Conservation (phyloP, 2,888 invertebrate species). For the Mythimna pallens region DNA sequence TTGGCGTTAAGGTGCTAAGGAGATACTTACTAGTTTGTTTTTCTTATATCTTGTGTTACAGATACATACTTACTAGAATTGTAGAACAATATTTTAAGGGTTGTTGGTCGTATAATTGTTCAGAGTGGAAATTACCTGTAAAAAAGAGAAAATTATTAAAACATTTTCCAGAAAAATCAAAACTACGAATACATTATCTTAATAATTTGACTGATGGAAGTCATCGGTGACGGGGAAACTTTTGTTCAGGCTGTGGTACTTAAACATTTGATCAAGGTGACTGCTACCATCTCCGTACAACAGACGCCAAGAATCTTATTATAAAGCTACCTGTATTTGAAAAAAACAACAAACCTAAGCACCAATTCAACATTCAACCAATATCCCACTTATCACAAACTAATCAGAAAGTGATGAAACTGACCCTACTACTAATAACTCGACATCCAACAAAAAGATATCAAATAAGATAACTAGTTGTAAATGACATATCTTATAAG, state of each 20-base stretch:
- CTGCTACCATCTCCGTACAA: background rate
- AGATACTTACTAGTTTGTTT: conserved; percentile 17
- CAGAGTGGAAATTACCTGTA: conserved; percentile 40
- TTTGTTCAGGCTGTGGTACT: too few species aligned
- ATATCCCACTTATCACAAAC: conserved; percentile 57
- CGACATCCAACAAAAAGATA: conserved; percentile 56
- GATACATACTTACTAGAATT: conserved; percentile 7
- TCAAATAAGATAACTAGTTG: conserved; percentile 61
- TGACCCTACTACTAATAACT: conserved; percentile 53
- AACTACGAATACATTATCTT: background rate
- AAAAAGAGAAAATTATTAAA: conserved; percentile 15
- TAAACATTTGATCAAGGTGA: background rate
- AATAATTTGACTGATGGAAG: too few species aligned
- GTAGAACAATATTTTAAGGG: background rate
- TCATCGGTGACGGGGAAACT: too few species aligned
- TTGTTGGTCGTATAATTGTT: background rate
- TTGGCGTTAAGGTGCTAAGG: conserved; percentile 3
- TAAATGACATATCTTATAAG: conserved; percentile 72
- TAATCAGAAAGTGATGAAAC: conserved; percentile 61
- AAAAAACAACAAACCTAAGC: conserved; percentile 36
- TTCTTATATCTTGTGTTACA: background rate
- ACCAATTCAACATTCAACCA: conserved; percentile 35
- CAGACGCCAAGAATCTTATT: background rate
- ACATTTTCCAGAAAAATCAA: too few species aligned
- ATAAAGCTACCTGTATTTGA: background rate